Base-by-base conservation (phyloP, 2,797 vertebrate genomes). In the Gadopsis marmoratus region DNA sequence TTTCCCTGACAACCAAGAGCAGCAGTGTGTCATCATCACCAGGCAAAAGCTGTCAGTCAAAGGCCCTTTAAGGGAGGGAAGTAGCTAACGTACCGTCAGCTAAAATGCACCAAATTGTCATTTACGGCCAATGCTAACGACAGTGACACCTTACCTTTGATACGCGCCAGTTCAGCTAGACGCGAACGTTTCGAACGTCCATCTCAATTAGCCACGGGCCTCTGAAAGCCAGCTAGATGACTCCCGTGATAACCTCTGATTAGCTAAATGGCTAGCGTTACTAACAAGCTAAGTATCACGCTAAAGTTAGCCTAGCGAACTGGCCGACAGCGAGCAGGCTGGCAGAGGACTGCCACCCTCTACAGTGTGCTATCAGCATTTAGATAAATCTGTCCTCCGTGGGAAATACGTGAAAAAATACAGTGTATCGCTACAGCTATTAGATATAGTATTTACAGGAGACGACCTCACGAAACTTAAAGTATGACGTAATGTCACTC, bases 381-480 rank as follows among this genome's bases (percentile, higher is more conserved):
- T 79, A 92, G 7, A 71, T 68, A 54, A 39, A 63, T 29, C 47
- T 58, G 50, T 79, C 74, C 74, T 80, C 63, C 74, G 43, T 73
- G 21, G 29, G 45, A 82, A 83, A 88, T 45, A 39, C 29, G 65
- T 73, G 29, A 84, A 89, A 86, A 51, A 70, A 84, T 55, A 71
- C 84, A 85, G 74, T 74, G 83, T 86, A 59, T 58, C 78, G 62
- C 81, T 87, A 83, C 78, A 83, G 83, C 66, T 86, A 70, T 77
- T 63, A 86, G 71, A 89, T 93, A 83, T 86, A 89, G 91, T 94
- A 95, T 93, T 95, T 93, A 94, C 91, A 93, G 86, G 66, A 91
- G 90, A 88, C 91, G 76, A 91, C 75, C 84, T 89, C 73, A 72
- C 86, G 26, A 82, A 90, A 78, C 71, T 9, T 70, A 48, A 62